A percentile compares a stretch with the other conserved stretches of the same genome.
Evolutionary conservation across 2,113 vertebrate genomes (phyloP).

Genomic region (Odocoileus virginianus): DNA sequence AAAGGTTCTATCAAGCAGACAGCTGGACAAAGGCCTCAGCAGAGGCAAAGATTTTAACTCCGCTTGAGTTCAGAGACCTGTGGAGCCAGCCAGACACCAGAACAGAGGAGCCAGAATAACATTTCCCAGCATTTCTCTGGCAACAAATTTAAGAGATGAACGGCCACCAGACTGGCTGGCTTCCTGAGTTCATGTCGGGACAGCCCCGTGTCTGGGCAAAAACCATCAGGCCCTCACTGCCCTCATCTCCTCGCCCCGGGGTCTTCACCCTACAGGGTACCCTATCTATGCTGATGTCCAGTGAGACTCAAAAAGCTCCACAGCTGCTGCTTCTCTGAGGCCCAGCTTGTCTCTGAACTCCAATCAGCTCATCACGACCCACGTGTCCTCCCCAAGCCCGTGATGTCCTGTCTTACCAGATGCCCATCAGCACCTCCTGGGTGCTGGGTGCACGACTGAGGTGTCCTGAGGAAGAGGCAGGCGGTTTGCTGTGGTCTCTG

Average conservation of each 20-base stretch:
- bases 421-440: neutral
- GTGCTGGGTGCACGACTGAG: neutral
- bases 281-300: neutral
- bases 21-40: neutral
- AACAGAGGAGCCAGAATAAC: neutral
- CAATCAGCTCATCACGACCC: neutral
- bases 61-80: neutral
- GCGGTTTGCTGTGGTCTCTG: too few species aligned
- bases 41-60: neutral
- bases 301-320: neutral
- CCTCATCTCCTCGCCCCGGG: neutral
- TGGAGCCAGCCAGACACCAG: neutral
- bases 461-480: rapidly evolving
- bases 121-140: neutral
- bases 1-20: neutral
- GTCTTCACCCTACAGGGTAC: neutral
- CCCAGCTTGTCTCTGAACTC: neutral
- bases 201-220: neutral
- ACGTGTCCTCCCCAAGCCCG: neutral
- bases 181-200: neutral
- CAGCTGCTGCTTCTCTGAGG: neutral
- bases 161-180: rapidly evolving
- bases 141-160: neutral
- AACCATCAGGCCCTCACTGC: rapidly evolving
- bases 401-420: neutral